phyloP scores from a whole-genome alignment of 1,140 invertebrate genomes.

The Bombus pascuorum region DNA sequence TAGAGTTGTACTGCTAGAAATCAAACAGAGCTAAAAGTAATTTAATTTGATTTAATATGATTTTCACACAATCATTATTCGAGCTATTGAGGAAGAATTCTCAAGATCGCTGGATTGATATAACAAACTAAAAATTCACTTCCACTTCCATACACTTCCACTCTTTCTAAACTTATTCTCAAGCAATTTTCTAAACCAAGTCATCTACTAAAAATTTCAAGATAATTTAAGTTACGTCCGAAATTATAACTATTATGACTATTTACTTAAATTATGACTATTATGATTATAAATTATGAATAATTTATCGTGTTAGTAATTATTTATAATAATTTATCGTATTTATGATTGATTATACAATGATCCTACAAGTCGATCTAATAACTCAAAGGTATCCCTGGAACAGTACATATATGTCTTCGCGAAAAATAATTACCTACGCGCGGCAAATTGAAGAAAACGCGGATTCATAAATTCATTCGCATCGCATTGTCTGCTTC shows the following conservation, averaged over 20 bases:
- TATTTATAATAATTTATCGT: neutral
- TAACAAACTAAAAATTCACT: neutral
- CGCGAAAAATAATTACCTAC: neutral
- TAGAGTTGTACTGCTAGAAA: neutral
- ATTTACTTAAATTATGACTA: too few relatives aligned
- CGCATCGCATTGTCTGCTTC: neutral
- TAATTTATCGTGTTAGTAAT: too few relatives aligned
- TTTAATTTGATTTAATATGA: neutral
- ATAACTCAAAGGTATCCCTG: neutral
- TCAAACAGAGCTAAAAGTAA: neutral
- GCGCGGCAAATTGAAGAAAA: neutral
- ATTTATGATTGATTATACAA: neutral
- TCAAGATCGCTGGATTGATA: neutral
- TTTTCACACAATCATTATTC: too few relatives aligned
- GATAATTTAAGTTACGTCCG: too few relatives aligned
- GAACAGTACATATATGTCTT: neutral
- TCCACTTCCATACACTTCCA: neutral
- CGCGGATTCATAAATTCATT: neutral
- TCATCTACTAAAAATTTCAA: too few relatives aligned
- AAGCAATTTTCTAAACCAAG: too few relatives aligned
- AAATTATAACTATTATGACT: too few relatives aligned
- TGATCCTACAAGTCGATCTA: neutral
- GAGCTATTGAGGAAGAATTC: neutral
- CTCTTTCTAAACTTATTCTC: neutral
- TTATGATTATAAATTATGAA: too few relatives aligned